Evolutionary conservation across 2,113 vertebrate species (phyloP).

Genomic region (Geococcyx californianus): DNA sequence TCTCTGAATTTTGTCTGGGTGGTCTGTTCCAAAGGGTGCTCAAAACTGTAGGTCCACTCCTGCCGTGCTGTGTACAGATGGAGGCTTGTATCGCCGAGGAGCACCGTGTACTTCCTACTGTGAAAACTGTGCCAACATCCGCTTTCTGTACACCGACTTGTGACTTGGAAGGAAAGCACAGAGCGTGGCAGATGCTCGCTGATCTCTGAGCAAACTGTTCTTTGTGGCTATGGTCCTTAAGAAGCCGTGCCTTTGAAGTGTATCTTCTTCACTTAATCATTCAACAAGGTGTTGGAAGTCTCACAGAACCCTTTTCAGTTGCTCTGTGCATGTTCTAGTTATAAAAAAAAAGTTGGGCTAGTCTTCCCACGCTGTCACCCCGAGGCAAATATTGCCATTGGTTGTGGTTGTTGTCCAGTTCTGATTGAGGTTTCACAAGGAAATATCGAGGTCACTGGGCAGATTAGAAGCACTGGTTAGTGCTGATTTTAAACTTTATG

Average conservation of each 20-base stretch:
- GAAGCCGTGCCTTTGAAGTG: background rate
- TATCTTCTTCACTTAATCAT: background rate
- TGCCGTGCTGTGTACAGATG: background rate
- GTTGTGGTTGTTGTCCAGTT: background rate
- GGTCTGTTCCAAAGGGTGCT: background rate
- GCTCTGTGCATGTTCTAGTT: background rate
- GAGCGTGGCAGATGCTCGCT: background rate
- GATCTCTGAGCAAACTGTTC: background rate
- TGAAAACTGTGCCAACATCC: background rate
- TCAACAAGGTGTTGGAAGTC: background rate
- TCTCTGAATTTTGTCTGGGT: background rate
- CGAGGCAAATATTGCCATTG: background rate
- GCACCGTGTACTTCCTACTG: background rate
- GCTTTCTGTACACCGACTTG: background rate
- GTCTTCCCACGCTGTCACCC: rapidly evolving
- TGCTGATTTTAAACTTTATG: background rate
- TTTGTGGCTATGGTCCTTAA: background rate
- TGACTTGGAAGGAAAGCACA: background rate
- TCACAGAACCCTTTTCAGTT: background rate
- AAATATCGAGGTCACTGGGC: background rate
- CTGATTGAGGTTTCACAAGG: background rate
- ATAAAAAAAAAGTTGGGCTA: background rate
- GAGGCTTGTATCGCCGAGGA: background rate
- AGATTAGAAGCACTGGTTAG: background rate
- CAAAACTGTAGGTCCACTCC: background rate